These are phyloP conservation scores for Acanthurus tractus DNA, from an alignment of 2,797 vertebrate genomes.

Conservation along the genomic window DNA sequence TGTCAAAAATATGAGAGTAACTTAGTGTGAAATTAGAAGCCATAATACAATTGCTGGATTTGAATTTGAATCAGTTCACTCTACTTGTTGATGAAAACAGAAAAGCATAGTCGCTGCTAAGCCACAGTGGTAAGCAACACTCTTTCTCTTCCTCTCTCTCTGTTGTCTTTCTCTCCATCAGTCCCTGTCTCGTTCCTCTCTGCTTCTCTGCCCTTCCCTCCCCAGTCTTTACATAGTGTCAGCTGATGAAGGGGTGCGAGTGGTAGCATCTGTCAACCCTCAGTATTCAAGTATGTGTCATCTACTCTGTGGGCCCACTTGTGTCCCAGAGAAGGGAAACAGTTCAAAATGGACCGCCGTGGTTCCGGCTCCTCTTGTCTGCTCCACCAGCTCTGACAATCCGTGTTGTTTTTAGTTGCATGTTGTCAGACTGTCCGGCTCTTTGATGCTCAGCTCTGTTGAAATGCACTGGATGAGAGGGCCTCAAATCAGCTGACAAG, in stretches of 20 bases:
- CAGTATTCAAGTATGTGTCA: conserved; percentile 20
- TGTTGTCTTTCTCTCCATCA: background rate
- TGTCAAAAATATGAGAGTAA: background rate
- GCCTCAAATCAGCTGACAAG: conserved; percentile 68
- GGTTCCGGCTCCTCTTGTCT: conserved; percentile 53
- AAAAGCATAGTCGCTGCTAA: background rate
- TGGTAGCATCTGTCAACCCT: conserved; percentile 37
- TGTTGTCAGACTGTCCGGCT: conserved; percentile 51
- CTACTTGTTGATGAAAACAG: background rate
- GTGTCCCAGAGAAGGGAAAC: conserved; percentile 50
- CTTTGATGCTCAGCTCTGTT: conserved; percentile 47
- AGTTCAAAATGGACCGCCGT: conserved; percentile 61
- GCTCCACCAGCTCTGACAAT: conserved; percentile 47
- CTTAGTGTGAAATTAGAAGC: background rate
- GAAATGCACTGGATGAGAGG: conserved; percentile 56
- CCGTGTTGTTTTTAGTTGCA: conserved; percentile 40
- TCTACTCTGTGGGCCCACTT: conserved; percentile 40
- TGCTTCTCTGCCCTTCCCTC: background rate
- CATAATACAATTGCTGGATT: background rate
- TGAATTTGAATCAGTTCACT: background rate
- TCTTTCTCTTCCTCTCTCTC: background rate
- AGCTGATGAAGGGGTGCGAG: conserved; percentile 19
- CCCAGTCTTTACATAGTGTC: conserved; percentile 22
- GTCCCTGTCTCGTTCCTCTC: background rate
- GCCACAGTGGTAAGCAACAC: background rate